Base-by-base conservation (phyloP, 2,888 invertebrate genomes). In the Silvanus unidentatus region DNA sequence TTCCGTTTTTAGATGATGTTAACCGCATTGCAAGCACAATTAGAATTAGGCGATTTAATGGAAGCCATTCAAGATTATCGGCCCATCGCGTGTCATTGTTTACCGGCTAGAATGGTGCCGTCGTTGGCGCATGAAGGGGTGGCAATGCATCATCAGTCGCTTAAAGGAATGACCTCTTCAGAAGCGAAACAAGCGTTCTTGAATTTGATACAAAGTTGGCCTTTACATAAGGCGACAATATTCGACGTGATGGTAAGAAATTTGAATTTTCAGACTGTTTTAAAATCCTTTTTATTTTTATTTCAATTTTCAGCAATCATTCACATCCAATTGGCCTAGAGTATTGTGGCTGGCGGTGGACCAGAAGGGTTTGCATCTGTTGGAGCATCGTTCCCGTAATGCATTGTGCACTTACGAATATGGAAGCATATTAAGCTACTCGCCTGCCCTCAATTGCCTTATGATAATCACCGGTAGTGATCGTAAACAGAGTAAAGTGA, bases 231-330 rank as follows among this genome's bases (percentile, higher is more conserved):
- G 54, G 93, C 95, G 11, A 93, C 93, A 39, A 88, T 96, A 63
- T 96, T 92, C 68, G 94, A 95, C 70, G 95, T 96, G 34, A 90
- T 91, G 84, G n/a, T n/a, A n/a, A n/a, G n/a, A 89, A 89, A 65
- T 76, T n/a, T n/a, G n/a, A n/a, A n/a, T n/a, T n/a, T n/a, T n/a
- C n/a, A n/a, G n/a, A n/a, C n/a, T n/a, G n/a, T n/a, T n/a, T n/a
- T n/a, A n/a, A n/a, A n/a, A n/a, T n/a, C n/a, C n/a, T n/a, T n/a
- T n/a, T n/a, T n/a, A 27, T 40, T 44, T 44, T 39, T 38, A 38
- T 71, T 72, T 29, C 70, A 90, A n/a, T n/a, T n/a, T n/a, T n/a
- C n/a, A n/a, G 89, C 95, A 96, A 86, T 90, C 92, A 9, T 95
- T 94, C 70, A 94, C 95, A 10, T 93, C 94, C 16, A 92, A 92